These are phyloP conservation scores for Rhodeus uyekii DNA, from an alignment of 2,797 vertebrate species.

Conservation along the genomic window DNA sequence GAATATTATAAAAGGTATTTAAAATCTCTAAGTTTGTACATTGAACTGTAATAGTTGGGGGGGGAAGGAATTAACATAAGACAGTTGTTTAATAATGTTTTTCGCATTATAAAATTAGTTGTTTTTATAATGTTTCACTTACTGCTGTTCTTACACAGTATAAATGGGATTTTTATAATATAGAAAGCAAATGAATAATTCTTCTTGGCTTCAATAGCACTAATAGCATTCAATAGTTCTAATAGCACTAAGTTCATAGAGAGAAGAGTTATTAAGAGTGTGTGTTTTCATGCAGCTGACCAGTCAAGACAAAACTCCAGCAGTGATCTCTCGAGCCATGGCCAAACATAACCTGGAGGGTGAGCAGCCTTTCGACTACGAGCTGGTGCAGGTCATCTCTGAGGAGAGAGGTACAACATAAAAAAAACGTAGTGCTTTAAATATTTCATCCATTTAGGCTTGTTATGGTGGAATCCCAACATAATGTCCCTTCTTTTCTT, in stretches of 20 bases:
- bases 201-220: background rate
- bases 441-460: background rate
- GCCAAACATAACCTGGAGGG: constrained; percentile 90
- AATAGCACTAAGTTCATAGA: background rate
- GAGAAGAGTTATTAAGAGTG: background rate
- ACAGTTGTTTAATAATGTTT: too few relatives aligned
- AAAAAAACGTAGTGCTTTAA: background rate
- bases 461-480: background rate
- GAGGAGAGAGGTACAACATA: constrained; percentile 84
- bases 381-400: constrained; percentile 93
- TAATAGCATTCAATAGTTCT: too few relatives aligned
- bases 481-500: background rate
- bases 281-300: constrained; percentile 77
- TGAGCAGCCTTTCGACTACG: constrained; percentile 81
- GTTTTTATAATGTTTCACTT: background rate
- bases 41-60: background rate
- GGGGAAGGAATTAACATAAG: background rate
- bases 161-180: background rate
- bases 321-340: constrained; percentile 90
- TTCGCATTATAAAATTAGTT: too few relatives aligned
- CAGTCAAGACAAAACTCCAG: constrained; percentile 91
- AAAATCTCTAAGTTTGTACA: background rate
- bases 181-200: background rate
- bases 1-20: background rate
- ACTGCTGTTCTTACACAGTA: background rate